Evolutionary conservation across 2,113 vertebrate genomes (phyloP).

Genomic region (Choloepus hoffmanni): DNA sequence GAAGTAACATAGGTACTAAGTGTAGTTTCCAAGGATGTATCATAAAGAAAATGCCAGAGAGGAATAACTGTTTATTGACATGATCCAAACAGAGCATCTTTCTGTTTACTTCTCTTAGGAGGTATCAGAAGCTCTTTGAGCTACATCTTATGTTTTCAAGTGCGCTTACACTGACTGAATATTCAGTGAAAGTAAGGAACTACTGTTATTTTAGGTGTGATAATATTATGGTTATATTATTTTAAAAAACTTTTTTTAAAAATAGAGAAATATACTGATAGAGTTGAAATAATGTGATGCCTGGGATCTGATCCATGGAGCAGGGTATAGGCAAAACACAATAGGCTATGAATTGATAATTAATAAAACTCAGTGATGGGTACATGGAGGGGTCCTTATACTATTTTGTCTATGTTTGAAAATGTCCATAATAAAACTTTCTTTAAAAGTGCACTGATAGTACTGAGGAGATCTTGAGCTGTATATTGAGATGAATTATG

Average conservation of each 20-base stretch:
- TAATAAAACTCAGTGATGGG: background rate
- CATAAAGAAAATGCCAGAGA: background rate
- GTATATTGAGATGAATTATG: background rate
- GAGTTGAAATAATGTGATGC: background rate
- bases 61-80: background rate
- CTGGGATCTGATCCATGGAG: background rate
- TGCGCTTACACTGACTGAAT: background rate
- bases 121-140: background rate
- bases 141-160: constrained; percentile 33
- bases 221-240: background rate
- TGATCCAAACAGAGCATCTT: background rate
- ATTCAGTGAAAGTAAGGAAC: constrained; percentile 15
- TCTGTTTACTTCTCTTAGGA: constrained; percentile 1
- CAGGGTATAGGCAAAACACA: background rate
- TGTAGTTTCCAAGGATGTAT: background rate
- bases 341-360: background rate
- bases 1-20: background rate
- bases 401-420: background rate
- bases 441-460: background rate
- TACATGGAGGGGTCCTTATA: background rate
- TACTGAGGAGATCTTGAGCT: background rate
- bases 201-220: background rate
- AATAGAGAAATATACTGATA: background rate
- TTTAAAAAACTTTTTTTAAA: background rate
- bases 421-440: background rate